These are phyloP conservation scores for Piaya cayana DNA, from an alignment of 2,113 vertebrate genomes.

Conservation along the genomic window DNA sequence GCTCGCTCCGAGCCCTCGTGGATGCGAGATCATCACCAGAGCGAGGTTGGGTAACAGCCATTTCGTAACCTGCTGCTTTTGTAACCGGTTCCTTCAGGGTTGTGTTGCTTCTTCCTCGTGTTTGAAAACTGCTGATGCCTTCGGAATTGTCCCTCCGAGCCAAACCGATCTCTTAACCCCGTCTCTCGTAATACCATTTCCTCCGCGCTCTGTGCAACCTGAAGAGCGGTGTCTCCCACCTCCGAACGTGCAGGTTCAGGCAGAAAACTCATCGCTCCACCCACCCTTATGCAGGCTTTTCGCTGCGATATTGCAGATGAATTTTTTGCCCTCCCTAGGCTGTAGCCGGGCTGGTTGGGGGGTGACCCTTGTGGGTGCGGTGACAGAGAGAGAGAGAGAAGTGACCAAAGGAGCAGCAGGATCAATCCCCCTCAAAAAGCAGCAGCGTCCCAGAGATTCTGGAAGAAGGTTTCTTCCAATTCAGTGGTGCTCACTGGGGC, in stretches of 20 bases:
- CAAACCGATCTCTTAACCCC: rapidly evolving
- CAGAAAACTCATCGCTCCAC: not conserved
- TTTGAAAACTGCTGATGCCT: not conserved
- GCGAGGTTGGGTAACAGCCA: not conserved
- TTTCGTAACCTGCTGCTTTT: not conserved
- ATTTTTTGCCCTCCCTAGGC: not conserved
- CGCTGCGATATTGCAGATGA: not conserved
- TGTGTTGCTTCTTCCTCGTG: rapidly evolving
- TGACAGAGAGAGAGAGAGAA: not conserved
- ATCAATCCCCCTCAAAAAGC: no score
- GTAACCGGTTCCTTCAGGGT: not conserved
- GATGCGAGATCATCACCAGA: no score
- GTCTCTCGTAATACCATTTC: no score
- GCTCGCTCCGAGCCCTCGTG: not conserved
- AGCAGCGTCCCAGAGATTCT: not conserved
- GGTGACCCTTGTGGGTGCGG: not conserved
- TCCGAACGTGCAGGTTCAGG: not conserved
- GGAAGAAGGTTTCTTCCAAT: not conserved
- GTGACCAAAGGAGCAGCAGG: not conserved
- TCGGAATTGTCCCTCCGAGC: not conserved
- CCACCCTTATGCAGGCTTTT: not conserved
- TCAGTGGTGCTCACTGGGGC: no score
- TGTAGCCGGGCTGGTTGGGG: not conserved
- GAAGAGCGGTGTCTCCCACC: not conserved
- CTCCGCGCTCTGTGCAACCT: no score